Conservation (phyloP, 2,113 vertebrate species). For the Bungarus multicinctus region DNA sequence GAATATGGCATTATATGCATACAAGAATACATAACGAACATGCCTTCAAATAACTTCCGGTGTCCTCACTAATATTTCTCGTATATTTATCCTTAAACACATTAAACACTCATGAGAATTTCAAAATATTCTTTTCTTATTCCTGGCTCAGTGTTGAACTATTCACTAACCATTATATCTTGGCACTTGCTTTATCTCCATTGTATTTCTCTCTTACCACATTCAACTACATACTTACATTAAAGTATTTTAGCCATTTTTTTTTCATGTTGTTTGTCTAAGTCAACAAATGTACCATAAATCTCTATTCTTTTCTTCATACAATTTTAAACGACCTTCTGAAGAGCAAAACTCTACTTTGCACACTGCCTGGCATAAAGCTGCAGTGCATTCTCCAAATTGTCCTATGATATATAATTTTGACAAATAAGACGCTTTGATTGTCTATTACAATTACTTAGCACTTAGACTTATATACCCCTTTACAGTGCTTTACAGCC, state of each 20-base stretch:
- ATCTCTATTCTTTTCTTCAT: background rate
- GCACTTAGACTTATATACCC: too few relatives aligned
- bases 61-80: background rate
- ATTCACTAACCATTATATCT: background rate
- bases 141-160: background rate
- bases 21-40: background rate
- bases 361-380: background rate
- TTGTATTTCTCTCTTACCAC: background rate
- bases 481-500: too few relatives aligned
- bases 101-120: background rate
- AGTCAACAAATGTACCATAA: background rate
- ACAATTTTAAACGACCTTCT: background rate
- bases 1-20: background rate
- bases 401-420: background rate
- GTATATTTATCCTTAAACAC: background rate
- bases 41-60: background rate
- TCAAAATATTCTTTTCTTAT: background rate
- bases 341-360: background rate
- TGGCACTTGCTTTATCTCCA: background rate
- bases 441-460: background rate
- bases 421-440: background rate
- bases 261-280: background rate
- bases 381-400: background rate
- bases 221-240: background rate
- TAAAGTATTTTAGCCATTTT: background rate